phyloP scores from a whole-genome alignment of 1,140 invertebrate genomes.

The Pomacea maculata region DNA sequence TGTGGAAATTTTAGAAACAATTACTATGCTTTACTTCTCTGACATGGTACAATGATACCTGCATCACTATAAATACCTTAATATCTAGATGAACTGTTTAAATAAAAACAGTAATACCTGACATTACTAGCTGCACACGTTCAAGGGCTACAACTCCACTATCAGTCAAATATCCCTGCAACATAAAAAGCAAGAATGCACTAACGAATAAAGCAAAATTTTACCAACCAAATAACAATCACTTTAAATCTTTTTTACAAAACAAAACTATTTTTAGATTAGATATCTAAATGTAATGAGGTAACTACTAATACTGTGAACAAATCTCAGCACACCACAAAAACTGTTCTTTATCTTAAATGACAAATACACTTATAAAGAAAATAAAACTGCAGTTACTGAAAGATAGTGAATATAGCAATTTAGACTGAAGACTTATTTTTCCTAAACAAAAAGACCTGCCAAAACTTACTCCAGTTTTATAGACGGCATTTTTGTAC shows the following conservation, averaged over 20 bases:
- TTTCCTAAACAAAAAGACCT: not conserved
- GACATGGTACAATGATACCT: too few species aligned
- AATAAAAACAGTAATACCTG: conserved; percentile 47
- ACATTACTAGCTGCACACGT: conserved; percentile 93
- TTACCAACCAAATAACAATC: too few species aligned
- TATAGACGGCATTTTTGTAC: conserved; percentile 95
- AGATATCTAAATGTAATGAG: too few species aligned
- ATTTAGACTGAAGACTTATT: not conserved
- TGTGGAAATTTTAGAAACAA: not conserved
- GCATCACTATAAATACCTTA: not conserved
- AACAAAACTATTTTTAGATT: too few species aligned
- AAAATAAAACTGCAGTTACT: too few species aligned
- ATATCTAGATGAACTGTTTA: not conserved
- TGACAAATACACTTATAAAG: too few species aligned
- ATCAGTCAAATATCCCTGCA: conserved; percentile 92
- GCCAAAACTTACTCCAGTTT: conserved; percentile 75
- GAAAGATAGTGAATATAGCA: too few species aligned
- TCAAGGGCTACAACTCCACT: conserved; percentile 92
- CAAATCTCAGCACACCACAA: too few species aligned
- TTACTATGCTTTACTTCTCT: not conserved
- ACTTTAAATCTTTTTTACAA: too few species aligned
- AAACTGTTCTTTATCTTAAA: too few species aligned
- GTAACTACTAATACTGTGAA: too few species aligned
- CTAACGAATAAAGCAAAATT: too few species aligned
- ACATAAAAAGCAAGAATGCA: conserved; percentile 36